Evolutionary conservation across 2,888 invertebrate species (phyloP).

Genomic region (Anoncus sp.): DNA sequence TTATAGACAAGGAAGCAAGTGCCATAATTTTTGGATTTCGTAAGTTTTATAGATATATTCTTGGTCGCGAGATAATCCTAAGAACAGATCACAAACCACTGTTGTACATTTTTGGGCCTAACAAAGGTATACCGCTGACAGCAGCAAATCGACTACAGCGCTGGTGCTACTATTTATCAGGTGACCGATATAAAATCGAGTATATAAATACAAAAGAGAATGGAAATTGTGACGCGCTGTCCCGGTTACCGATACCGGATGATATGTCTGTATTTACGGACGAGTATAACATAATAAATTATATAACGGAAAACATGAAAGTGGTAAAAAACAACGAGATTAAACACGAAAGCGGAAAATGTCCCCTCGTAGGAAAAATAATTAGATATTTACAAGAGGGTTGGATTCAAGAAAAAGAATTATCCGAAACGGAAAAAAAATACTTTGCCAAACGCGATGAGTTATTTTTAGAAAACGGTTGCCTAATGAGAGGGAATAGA

Average conservation of each 20-base stretch:
- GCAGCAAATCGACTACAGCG: constrained; percentile 13
- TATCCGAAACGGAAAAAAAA: neutral
- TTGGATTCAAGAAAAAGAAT: too few species aligned
- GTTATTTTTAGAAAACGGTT: neutral
- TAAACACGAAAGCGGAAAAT: too few species aligned
- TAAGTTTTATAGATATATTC: constrained; percentile 28
- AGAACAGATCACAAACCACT: constrained; percentile 28
- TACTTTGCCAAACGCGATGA: constrained; percentile 7
- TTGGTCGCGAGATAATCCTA: too few species aligned
- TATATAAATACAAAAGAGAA: constrained; percentile 47
- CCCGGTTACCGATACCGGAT: constrained; percentile 40
- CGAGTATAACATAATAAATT: neutral
- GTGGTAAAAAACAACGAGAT: neutral
- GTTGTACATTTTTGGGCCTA: constrained; percentile 17
- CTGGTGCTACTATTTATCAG: constrained; percentile 22
- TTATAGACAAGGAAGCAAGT: constrained; percentile 36
- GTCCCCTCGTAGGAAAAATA: too few species aligned
- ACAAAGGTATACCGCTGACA: constrained; percentile 1
- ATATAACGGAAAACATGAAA: constrained; percentile 4
- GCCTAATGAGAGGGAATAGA: constrained; percentile 13
- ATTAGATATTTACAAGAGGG: too few species aligned
- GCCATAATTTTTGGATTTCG: constrained; percentile 43
- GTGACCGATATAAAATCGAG: neutral
- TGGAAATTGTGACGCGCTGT: constrained; percentile 52
- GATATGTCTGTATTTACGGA: neutral